These are phyloP conservation scores for Ivindomyrus marchei DNA, from an alignment of 2,113 vertebrate genomes.

Conservation along the genomic window DNA sequence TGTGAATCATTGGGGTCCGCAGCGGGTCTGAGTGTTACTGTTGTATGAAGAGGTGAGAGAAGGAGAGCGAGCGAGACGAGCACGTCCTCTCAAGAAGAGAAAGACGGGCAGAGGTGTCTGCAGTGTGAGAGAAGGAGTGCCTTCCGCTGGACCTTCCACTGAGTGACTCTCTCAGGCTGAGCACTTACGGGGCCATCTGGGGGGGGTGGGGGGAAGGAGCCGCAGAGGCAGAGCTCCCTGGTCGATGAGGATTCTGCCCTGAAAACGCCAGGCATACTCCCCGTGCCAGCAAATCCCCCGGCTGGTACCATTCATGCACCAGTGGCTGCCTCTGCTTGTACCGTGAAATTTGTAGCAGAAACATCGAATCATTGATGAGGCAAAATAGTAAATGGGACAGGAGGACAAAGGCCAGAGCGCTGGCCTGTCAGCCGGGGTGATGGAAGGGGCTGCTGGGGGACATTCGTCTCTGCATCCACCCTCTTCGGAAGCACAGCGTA, in stretches of 20 bases:
- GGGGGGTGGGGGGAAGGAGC: neutral
- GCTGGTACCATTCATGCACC: neutral
- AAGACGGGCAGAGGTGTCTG: neutral
- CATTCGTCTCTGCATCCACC: neutral
- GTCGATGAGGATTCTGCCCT: neutral
- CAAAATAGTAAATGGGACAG: conserved; percentile 1
- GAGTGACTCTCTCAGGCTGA: neutral
- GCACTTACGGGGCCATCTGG: neutral
- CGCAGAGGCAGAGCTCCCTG: neutral
- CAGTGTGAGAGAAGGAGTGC: neutral
- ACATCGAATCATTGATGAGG: neutral
- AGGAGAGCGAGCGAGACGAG: neutral
- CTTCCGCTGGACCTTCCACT: neutral
- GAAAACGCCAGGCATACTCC: neutral
- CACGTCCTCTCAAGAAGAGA: neutral
- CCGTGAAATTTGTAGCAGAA: neutral
- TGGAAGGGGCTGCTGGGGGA: conserved; percentile 24
- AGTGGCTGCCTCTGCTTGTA: neutral
- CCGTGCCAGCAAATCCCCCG: neutral
- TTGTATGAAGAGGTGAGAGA: neutral
- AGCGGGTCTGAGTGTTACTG: neutral
- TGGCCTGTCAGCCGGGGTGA: conserved; percentile 20
- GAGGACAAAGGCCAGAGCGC: neutral
- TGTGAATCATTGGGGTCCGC: neutral
- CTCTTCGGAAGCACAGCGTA: neutral